Evolutionary conservation across 35 echinoderm and acorn worm species (phyloP).

Genomic region (Holothuria glaberrima): DNA sequence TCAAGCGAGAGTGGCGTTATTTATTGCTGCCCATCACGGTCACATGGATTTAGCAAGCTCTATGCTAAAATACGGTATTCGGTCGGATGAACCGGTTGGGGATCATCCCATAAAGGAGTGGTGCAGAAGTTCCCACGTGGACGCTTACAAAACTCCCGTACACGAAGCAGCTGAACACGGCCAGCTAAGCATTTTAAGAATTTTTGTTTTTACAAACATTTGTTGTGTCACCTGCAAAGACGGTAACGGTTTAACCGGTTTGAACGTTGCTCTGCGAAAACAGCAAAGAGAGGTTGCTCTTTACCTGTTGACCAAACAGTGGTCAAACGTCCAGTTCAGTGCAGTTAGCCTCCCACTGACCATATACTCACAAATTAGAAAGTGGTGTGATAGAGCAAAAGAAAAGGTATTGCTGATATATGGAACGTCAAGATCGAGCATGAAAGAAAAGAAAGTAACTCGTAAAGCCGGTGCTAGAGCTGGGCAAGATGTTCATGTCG

Average conservation of each 20-base stretch:
- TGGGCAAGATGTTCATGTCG: constrained; percentile 93
- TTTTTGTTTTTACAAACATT: constrained; percentile 92
- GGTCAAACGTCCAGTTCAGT: constrained; percentile 95
- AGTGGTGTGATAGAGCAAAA: constrained; percentile 94
- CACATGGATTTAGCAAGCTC: constrained; percentile 88
- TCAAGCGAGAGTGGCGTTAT: constrained; percentile 83
- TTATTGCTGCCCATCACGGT: constrained; percentile 91
- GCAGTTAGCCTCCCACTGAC: constrained; percentile 80
- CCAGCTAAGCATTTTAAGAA: constrained; percentile 87
- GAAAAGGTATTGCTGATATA: constrained; percentile 84
- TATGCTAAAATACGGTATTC: constrained; percentile 74
- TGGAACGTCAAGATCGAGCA: constrained; percentile 77
- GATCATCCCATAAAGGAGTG: constrained; percentile 93
- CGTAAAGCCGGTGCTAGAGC: constrained; percentile 69
- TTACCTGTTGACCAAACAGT: constrained; percentile 95
- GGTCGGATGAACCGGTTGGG: constrained; percentile 88
- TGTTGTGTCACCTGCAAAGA: constrained; percentile 94
- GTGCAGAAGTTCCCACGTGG: constrained; percentile 81
- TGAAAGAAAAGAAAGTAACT: constrained; percentile 60
- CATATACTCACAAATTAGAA: constrained; percentile 82
- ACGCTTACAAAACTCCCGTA: constrained; percentile 83
- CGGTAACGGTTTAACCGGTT: constrained; percentile 84
- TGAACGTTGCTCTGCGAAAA: constrained; percentile 84
- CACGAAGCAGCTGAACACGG: constrained; percentile 93
- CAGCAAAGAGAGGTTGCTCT: constrained; percentile 89